Evolutionary conservation across 2,797 vertebrate genomes (phyloP), one percentile per base, ranked within the genome.

Genomic region (Sandelia bainsii): DNA sequence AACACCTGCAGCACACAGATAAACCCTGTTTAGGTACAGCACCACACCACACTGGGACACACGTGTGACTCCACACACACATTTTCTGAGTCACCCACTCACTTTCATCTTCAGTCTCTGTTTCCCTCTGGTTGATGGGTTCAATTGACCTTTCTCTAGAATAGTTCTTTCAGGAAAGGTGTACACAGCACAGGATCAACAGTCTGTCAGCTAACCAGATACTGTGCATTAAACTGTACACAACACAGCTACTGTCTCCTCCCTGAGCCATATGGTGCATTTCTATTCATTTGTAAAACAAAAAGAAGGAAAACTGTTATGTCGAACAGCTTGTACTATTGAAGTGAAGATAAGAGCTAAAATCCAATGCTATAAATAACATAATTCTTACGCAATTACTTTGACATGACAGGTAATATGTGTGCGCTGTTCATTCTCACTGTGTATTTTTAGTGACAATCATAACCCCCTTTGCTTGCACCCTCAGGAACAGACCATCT

Each of bases 1-100:
- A 99, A 93, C 63, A 98, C 96, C 97, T 99, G 93, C 80, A 77
- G 86, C 86, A 83, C 78, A 84, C 32, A 78, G 42, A 83, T 29
- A 68, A 75, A 80, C 14, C 3, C 48, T 8, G 34, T 23, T 81
- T 23, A 84, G 65, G 48, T 58, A 74, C 56, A 84, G 60, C 61
- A 40, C 57, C 29, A 72, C 13, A 66, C 40, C 52, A 54, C 51
- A n/a, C 39, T 67, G 9, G 45, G 8, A 29, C 39, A 56, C 37
- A 39, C 22, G 1, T 1, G 53, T 44, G 22, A 54, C 12, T 4
- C 17, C 23, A 25, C 57, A 3, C 57, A 3, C 69, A 42, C 44
- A 46, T 44, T 2, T 10, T 64, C 54, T 49, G 29, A 78, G 63
- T 75, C 60, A 70, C 69, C 8, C 50, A 66, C 72, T 68, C 40